Evolutionary conservation across 2,113 vertebrate genomes (phyloP).

Genomic region (Scalopus aquaticus): DNA sequence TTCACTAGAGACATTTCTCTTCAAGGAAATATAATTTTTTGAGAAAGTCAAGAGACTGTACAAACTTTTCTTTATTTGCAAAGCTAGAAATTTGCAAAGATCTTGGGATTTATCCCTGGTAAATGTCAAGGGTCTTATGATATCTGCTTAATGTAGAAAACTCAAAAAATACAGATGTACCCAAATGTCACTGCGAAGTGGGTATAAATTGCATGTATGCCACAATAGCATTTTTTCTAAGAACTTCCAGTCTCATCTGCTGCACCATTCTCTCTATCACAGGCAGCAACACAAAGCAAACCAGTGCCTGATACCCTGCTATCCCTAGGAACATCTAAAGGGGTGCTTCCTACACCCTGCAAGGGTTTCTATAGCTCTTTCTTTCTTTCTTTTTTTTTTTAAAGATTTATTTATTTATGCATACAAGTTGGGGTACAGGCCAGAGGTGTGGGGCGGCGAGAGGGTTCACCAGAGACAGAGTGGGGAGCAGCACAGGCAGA

Average conservation of each 20-base stretch:
- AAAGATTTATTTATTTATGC: too few relatives aligned
- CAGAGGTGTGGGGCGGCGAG: too few relatives aligned
- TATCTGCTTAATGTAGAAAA: slow-evolving; percentile 70
- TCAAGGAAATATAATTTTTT: slow-evolving; percentile 62
- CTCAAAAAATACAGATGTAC: slow-evolving; percentile 76
- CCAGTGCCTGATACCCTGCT: neutral
- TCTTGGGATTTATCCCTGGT: slow-evolving; percentile 75
- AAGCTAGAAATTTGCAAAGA: slow-evolving; percentile 75
- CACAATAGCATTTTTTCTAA: slow-evolving; percentile 5
- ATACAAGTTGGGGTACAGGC: too few relatives aligned
- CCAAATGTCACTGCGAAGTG: slow-evolving; percentile 74
- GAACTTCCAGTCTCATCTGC: neutral
- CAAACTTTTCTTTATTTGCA: slow-evolving; percentile 70
- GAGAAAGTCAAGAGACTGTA: slow-evolving; percentile 72
- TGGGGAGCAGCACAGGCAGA: too few relatives aligned
- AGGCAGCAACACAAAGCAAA: neutral
- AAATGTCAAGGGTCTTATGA: slow-evolving; percentile 79
- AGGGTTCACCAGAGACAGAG: too few relatives aligned
- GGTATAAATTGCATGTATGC: slow-evolving; percentile 30
- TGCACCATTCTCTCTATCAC: neutral
- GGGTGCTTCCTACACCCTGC: neutral
- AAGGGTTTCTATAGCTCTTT: neutral
- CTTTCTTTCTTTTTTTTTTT: neutral
- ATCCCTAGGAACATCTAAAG: neutral
- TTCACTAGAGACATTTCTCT: slow-evolving; percentile 28